Evolutionary conservation across 2,113 vertebrate genomes (phyloP).

Genomic region (Pica pica): DNA sequence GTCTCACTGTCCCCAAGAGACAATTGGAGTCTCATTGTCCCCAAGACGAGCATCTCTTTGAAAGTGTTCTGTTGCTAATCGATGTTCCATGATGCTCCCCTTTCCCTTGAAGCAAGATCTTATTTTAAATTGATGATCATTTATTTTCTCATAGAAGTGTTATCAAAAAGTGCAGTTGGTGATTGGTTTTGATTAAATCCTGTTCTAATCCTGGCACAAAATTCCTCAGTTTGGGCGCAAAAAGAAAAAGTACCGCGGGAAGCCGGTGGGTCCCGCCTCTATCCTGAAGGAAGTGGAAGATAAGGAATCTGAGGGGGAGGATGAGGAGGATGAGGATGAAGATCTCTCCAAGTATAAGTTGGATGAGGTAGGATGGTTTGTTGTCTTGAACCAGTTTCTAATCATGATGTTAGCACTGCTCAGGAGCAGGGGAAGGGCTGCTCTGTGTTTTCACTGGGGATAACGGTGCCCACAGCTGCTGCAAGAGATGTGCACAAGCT

Average conservation of each 20-base stretch:
- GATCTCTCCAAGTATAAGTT: constrained; percentile 98
- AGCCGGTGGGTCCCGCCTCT: constrained; percentile 75
- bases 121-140: not conserved
- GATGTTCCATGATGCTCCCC: not conserved
- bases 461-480: not conserved
- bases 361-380: constrained; percentile 76
- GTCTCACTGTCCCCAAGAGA: not conserved
- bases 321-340: constrained; percentile 92
- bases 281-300: constrained; percentile 87
- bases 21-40: not conserved
- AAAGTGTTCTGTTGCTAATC: not conserved
- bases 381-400: not conserved
- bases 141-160: not conserved
- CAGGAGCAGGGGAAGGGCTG: not conserved
- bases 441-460: not conserved
- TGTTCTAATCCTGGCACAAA: not conserved
- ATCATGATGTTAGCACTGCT: not conserved
- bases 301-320: constrained; percentile 88
- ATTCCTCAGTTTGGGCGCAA: constrained; percentile 91
- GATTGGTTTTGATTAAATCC: not conserved
- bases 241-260: constrained; percentile 96
- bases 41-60: not conserved
- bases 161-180: not conserved
- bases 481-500: not conserved
- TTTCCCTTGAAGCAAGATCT: not conserved